Evolutionary conservation across 2,888 invertebrate species (phyloP).

Genomic region (Drosophila kanekoi): DNA sequence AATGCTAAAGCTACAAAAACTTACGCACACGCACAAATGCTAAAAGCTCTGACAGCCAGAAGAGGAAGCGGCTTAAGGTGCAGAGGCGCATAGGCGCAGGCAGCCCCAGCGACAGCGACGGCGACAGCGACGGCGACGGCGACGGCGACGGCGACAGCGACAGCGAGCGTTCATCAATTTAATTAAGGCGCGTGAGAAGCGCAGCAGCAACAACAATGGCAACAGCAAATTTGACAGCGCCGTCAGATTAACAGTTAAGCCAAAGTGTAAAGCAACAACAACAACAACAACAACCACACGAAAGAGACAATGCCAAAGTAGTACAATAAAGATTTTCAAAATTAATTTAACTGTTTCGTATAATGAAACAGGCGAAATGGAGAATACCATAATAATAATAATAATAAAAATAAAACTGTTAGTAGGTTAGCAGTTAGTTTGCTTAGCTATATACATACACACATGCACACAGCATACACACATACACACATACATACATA

Average conservation of each 20-base stretch:
- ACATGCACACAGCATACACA: no score
- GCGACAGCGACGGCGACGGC: background rate
- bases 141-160: background rate
- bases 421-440: slow-evolving; percentile 6
- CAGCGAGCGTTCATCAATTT: slow-evolving; percentile 51
- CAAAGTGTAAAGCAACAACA: slow-evolving; percentile 27
- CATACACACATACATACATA: no score
- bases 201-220: slow-evolving; percentile 42
- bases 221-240: slow-evolving; percentile 55
- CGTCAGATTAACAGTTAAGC: slow-evolving; percentile 50
- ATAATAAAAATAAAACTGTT: slow-evolving; percentile 1
- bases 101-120: background rate
- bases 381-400: slow-evolving; percentile 4
- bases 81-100: background rate
- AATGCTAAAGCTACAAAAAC: slow-evolving; percentile 37
- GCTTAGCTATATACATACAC: background rate
- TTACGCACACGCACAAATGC: slow-evolving; percentile 61
- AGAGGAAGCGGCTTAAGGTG: slow-evolving; percentile 11
- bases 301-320: slow-evolving; percentile 31
- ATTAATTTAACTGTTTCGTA: slow-evolving; percentile 31
- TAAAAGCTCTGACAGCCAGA: slow-evolving; percentile 23
- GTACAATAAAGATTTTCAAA: slow-evolving; percentile 25
- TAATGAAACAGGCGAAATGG: slow-evolving; percentile 16
- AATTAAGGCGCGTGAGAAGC: slow-evolving; percentile 68
- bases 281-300: background rate